Evolutionary conservation across 1,140 invertebrate genomes (phyloP), one percentile per base, ranked within the genome.

Genomic region (Scylla paramamosain): DNA sequence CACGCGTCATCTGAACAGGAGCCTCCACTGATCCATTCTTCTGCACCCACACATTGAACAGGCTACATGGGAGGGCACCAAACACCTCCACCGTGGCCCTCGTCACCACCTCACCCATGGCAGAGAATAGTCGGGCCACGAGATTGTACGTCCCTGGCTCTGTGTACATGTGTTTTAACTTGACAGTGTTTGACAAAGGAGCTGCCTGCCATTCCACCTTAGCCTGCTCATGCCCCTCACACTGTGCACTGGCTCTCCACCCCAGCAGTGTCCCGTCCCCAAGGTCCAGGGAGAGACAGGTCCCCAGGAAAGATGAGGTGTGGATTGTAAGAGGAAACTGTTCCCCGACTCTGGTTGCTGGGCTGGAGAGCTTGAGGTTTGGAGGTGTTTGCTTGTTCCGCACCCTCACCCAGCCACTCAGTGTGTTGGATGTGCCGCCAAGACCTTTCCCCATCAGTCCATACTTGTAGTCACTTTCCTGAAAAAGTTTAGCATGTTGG

Each of bases 11-110:
- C 31, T 89, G 87, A 20, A 95, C 83, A 0, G 94, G 94, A n/a
- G 77, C 10, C 4, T 95, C 94, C 6, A 95, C 7, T 10, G 94
- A 84, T n/a, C 94, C 94, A 46, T 88, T 92, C 52, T 77, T 87
- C 25, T 88, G 90, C 16, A 95, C 77, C 84, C 90, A 92, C 14
- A 95, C 32, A 14, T 52, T 48, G 20, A 95, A 32, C 0, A 39
- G 4, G 89, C 88, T 93, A 91, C 95, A 95, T 25, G 96, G 95
- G 48, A 95, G 94, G 82, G 29, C 91, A 48, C 94, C 96, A 77
- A 84, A 77, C 59, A 96, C 88, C 4, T 48, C 93, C 6, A 95
- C 87, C 3, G 52, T 88, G 16, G 93, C 32, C 28, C 2, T 20
- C 45, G 28, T 82, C 29, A 39, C 7, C n/a, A 67, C 25, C 39